Evolutionary conservation across 2,797 vertebrate species (phyloP), one percentile per base, ranked within the genome.

Genomic region (Microctenopoma steveboyesi): DNA sequence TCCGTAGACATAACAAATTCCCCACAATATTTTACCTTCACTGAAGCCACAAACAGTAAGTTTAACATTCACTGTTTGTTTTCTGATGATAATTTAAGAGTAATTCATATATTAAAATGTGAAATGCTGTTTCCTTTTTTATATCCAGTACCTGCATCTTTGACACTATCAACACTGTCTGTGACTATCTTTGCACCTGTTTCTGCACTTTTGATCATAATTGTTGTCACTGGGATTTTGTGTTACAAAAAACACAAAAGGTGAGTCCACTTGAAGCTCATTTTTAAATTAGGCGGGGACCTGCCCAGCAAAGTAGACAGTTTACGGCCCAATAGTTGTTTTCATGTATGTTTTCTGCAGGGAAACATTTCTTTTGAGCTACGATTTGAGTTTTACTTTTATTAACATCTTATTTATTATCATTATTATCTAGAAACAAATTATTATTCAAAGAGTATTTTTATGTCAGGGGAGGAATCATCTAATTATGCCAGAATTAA

Each of bases 181-280:
- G 0, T 4, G 7, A 0, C 5, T 61, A 80, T 77, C 37, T 55
- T 35, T 64, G 15, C 59, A 25, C 62, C 85, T 12, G 0, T 83
- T 16, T 9, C 35, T 47, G 52, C 13, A 6, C 12, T 84, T 49
- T 5, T 87, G 53, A 30, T 80, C 51, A 15, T 83, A 16, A 4
- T 59, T 53, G 1, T 59, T 42, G 16, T 64, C 2, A 1, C 2
- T 64, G 83, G 58, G n/a, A 45, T 75, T 39, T 3, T 84, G 7
- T 8, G 46, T 45, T 69, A 0, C 53, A 59, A 12, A 3, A 87
- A 67, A 60, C 18, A 2, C 42, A 85, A 63, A 75, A 83, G 81
- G 78, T 86, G 71, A 74, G 2, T 28, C 58, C 3, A 16, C 9
- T 53, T 64, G 45, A 6, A 33, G 2, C 43, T 48, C 0, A 4